These are phyloP conservation scores for Chitala chitala DNA, from an alignment of 2,113 vertebrate genomes.

Conservation along the genomic window DNA sequence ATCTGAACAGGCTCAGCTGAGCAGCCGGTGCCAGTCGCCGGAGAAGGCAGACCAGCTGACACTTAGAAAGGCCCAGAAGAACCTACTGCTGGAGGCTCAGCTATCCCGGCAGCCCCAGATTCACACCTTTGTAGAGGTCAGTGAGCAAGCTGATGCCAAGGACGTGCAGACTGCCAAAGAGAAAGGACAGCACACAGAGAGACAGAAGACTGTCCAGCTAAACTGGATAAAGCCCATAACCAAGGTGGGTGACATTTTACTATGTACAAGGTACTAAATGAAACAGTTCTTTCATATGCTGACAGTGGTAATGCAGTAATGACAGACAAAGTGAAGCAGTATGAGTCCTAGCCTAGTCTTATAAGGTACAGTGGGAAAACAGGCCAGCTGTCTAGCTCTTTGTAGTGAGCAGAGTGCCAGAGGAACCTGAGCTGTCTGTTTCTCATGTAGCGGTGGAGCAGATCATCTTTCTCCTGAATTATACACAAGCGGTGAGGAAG, in stretches of 20 bases:
- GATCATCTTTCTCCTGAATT: slow-evolving; percentile 10
- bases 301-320: not conserved
- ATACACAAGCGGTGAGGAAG: not conserved
- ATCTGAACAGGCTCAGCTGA: slow-evolving; percentile 23
- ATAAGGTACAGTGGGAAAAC: not conserved
- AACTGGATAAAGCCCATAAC: slow-evolving; percentile 20
- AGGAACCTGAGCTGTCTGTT: slow-evolving; percentile 5
- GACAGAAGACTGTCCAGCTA: not conserved
- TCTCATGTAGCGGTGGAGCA: not conserved
- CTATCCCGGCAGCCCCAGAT: slow-evolving; percentile 15
- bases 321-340: not conserved
- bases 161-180: slow-evolving; percentile 19
- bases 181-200: no score
- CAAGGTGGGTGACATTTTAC: slow-evolving; percentile 39
- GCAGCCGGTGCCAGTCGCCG: slow-evolving; percentile 20
- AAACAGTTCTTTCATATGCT: not conserved
- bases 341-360: not conserved
- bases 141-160: slow-evolving; percentile 25
- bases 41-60: slow-evolving; percentile 7
- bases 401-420: not conserved
- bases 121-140: slow-evolving; percentile 16
- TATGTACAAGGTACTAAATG: not conserved
- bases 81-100: slow-evolving; percentile 31
- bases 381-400: not conserved
- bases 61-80: not conserved